Evolutionary conservation across 2,888 invertebrate species (phyloP), one percentile per base, ranked within the genome.

Genomic region (Apamea anceps): DNA sequence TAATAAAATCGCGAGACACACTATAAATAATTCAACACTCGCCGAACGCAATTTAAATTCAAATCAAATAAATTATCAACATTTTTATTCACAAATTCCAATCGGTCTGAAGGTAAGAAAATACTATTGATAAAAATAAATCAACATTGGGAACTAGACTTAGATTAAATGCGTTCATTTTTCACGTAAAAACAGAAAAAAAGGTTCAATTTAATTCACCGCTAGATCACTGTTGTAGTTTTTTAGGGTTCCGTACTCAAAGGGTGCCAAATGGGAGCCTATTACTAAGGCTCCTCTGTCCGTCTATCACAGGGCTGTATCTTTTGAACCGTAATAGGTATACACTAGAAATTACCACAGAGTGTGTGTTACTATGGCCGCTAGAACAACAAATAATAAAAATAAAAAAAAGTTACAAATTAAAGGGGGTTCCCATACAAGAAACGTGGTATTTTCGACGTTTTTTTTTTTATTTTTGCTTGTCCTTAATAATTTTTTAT

Each of bases 91-190:
- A 80, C 54, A 72, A 72, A 86, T 48, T 60, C 37, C 57, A 54
- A 66, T 65, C 37, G 42, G 15, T 68, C 32, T 21, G 25, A 42
- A 84, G 71, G 62, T 76, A 77, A 75, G 72, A 80, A 86, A 73
- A 87, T 74, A 74, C 32, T 79, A 65, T 72, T 68, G 54, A 67
- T 84, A 60, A 65, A 78, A 80, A 87, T 87, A 78, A 86, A 81
- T 87, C 71, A 80, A 57, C 51, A 42, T 70, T 68, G 7, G 10
- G 37, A 75, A 87, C 67, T 62, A 75, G 86, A 85, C 86, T 81
- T 71, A 78, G 75, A 86, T 86, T 81, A 86, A 86, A 81, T n/a
- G 70, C 72, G 57, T 81, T 71, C 73, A 86, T 87, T 81, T 87
- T 87, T 86, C 87, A 87, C 7, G 62, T 77, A 73, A 84, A 57